phyloP scores from a whole-genome alignment of 2,888 invertebrate species.

The Epinotia brunnichana region DNA sequence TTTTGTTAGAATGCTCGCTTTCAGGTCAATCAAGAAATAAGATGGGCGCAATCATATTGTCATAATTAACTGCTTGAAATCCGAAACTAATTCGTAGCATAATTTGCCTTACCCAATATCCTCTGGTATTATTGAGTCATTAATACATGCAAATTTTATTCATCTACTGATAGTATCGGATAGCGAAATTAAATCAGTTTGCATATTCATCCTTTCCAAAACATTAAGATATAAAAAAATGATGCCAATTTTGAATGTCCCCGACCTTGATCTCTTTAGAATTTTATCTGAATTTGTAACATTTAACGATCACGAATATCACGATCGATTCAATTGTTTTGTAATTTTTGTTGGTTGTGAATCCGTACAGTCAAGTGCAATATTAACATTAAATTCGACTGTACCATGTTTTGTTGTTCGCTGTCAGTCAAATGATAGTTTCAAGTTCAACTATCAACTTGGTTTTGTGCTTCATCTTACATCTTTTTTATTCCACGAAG shows the following conservation, averaged over 20 bases:
- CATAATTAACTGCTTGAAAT: constrained; percentile 26
- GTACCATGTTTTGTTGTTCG: neutral
- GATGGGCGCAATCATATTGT: neutral
- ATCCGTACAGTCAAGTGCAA: too few relatives aligned
- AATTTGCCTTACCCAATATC: constrained; percentile 21
- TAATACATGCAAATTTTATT: constrained; percentile 32
- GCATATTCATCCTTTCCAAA: constrained; percentile 15
- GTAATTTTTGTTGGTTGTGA: too few relatives aligned
- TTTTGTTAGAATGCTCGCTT: neutral
- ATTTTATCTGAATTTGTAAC: neutral
- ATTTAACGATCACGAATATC: neutral
- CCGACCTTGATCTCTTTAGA: neutral
- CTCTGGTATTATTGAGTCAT: constrained; percentile 26
- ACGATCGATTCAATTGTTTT: neutral
- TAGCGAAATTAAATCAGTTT: constrained; percentile 1
- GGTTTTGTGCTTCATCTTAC: too few relatives aligned
- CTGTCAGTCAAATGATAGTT: neutral
- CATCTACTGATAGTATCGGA: constrained; percentile 18
- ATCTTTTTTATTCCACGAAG: too few relatives aligned
- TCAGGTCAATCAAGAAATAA: neutral
- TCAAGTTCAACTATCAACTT: too few relatives aligned
- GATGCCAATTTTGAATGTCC: constrained; percentile 1
- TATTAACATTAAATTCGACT: too few relatives aligned
- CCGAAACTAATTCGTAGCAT: constrained; percentile 10
- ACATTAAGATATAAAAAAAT: neutral